Base-by-base conservation (phyloP, 2,113 vertebrate genomes). In the Platycercus adscitus region DNA sequence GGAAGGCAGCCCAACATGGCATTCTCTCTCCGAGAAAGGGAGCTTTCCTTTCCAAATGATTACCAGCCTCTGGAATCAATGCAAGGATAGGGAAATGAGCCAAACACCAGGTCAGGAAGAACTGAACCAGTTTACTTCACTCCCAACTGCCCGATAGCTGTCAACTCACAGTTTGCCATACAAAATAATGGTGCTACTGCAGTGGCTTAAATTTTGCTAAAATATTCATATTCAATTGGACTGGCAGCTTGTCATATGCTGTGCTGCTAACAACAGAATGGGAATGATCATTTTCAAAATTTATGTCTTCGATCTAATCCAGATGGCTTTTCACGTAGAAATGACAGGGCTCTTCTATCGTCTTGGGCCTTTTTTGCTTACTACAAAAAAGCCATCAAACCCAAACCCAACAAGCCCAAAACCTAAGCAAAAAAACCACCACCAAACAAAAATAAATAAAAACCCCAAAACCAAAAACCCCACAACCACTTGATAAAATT, bases 81-180 rank as follows among this genome's bases (percentile, higher is more conserved):
- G 50, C 37, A 77, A 76, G 12, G 39, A 52, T 11, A 82, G 17
- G 29, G 52, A 95, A 93, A 77, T 24, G 29, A 91, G 78, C 81
- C 89, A 96, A 89, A 91, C 37, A 76, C 31, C 41, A 94, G 58
- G 13, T 2, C 56, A 46, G 37, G 35, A 79, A 68, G 53, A 92
- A 85, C 25, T 49, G 21, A 92, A 89, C 20, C 46, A 44, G 49
- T 81, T 92, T 76, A 87, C 37, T 89, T 91, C 31, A 24, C 75
- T 91, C 28, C 25, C n/a, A 82, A n/a, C 31, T 53, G 71, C 63
- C 89, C 87, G 63, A 91, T 75, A 85, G 87, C 88, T 94, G 79
- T 66, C 90, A 95, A 46, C 44, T 84, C 68, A 63, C 11, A 73
- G 71, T 92, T 56, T 88, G 66, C 60, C 83, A 81, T 41, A 76